Conservation (phyloP, 1,140 invertebrate genomes). For the Leptoteleia sp. region DNA sequence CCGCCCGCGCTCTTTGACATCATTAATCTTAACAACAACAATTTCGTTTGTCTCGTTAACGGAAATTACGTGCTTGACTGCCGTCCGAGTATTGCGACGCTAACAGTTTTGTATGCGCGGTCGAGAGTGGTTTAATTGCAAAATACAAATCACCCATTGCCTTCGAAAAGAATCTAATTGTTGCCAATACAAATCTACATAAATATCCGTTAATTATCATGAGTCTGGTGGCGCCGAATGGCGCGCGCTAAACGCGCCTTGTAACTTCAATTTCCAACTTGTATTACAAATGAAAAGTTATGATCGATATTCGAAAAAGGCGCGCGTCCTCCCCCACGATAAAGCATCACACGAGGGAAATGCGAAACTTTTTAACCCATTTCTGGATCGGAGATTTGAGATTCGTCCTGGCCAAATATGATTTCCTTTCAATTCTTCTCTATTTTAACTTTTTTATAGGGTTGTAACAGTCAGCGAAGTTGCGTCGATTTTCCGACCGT, state of each 20-base stretch:
- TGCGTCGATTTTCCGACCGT: slow-evolving; percentile 13
- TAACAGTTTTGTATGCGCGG: slow-evolving; percentile 49
- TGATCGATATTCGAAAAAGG: slow-evolving; percentile 13
- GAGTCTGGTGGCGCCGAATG: neutral
- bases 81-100: slow-evolving; percentile 26
- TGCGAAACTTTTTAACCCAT: slow-evolving; percentile 51
- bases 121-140: slow-evolving; percentile 57
- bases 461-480: slow-evolving; percentile 37
- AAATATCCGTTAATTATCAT: slow-evolving; percentile 44
- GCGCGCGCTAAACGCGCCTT: slow-evolving; percentile 2
- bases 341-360: slow-evolving; percentile 7
- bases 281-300: slow-evolving; percentile 37
- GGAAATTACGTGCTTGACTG: slow-evolving; percentile 58
- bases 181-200: slow-evolving; percentile 56
- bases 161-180: slow-evolving; percentile 46
- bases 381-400: slow-evolving; percentile 38
- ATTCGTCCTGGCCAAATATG: slow-evolving; percentile 35
- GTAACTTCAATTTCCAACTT: slow-evolving; percentile 40
- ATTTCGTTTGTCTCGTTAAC: slow-evolving; percentile 64
- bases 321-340: too few species aligned
- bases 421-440: slow-evolving; percentile 58
- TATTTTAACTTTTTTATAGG: slow-evolving; percentile 56
- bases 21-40: slow-evolving; percentile 64
- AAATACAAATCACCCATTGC: slow-evolving; percentile 62
- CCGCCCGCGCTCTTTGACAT: slow-evolving; percentile 18